A percentile compares a stretch with the other conserved stretches of the same genome.
These are phyloP conservation scores for Andrena camellia DNA, from an alignment of 2,888 invertebrate genomes.

Conservation along the genomic window DNA sequence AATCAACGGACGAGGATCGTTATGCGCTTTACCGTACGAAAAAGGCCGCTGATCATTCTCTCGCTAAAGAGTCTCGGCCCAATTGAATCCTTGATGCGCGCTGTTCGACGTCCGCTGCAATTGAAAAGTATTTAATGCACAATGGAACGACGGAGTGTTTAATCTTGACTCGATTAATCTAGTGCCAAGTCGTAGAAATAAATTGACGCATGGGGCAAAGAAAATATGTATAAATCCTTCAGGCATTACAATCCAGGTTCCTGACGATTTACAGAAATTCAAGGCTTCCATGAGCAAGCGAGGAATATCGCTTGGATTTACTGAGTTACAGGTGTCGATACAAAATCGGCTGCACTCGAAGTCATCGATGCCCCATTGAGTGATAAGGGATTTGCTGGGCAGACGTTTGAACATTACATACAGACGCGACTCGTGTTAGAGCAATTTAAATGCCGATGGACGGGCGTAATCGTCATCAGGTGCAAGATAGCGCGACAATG, in stretches of 20 bases:
- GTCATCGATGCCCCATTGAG: too few species aligned
- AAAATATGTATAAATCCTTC: too few species aligned
- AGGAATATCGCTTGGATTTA: too few species aligned
- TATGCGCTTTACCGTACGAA: conserved; percentile 13
- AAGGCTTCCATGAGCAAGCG: too few species aligned
- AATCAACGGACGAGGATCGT: conserved; percentile 30
- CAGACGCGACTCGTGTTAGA: neutral
- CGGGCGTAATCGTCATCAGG: conserved; percentile 23
- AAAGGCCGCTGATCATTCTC: conserved; percentile 51
- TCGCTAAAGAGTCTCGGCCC: neutral
- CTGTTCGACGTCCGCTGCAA: neutral
- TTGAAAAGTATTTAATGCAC: neutral
- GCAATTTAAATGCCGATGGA: conserved; percentile 3
- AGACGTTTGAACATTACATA: neutral
- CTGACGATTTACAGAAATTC: too few species aligned
- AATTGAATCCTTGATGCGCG: neutral
- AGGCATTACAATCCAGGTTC: too few species aligned
- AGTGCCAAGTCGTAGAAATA: neutral
- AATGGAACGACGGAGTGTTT: neutral
- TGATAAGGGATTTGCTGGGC: too few species aligned
- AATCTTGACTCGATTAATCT: neutral
- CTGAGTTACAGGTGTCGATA: too few species aligned
- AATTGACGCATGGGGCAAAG: neutral
- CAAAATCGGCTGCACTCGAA: too few species aligned
- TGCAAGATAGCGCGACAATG: conserved; percentile 54